phyloP scores from a whole-genome alignment of 2,113 vertebrate genomes.

The Pleuronectes platessa region DNA sequence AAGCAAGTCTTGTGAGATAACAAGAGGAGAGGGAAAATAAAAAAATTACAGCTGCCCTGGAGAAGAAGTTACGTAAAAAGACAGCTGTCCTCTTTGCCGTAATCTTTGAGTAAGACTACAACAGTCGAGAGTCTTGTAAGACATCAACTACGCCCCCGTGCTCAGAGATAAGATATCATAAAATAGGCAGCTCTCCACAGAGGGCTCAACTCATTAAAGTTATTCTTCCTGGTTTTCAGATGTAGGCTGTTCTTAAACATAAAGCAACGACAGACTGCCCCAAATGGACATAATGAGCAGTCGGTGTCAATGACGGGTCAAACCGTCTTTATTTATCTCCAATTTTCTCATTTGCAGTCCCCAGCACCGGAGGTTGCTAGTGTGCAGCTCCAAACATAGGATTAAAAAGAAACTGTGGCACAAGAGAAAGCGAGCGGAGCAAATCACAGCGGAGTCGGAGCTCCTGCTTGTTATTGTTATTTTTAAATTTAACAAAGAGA shows the following conservation, averaged over 20 bases:
- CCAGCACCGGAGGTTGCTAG: background rate
- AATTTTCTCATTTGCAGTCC: background rate
- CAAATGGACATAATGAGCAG: no score
- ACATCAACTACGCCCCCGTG: background rate
- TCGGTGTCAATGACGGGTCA: background rate
- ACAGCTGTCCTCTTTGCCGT: background rate
- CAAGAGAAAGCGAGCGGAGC: background rate
- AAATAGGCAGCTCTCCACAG: no score
- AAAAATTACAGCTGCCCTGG: constrained; percentile 4
- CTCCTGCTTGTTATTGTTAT: background rate
- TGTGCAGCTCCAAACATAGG: background rate
- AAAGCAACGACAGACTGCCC: background rate
- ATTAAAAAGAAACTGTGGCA: background rate
- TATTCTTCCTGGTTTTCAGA: background rate
- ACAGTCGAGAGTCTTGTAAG: background rate
- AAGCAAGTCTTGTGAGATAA: constrained; percentile 1
- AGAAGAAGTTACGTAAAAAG: constrained; percentile 15
- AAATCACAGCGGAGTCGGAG: background rate
- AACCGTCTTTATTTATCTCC: background rate
- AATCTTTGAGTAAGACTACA: background rate
- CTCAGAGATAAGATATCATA: no score
- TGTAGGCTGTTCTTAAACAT: no score
- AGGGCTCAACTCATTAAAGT: no score
- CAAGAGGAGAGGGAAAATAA: constrained; percentile 5
- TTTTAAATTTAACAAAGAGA: background rate